phyloP scores from a whole-genome alignment of 2,113 vertebrate species.

The Zosterops borbonicus region DNA sequence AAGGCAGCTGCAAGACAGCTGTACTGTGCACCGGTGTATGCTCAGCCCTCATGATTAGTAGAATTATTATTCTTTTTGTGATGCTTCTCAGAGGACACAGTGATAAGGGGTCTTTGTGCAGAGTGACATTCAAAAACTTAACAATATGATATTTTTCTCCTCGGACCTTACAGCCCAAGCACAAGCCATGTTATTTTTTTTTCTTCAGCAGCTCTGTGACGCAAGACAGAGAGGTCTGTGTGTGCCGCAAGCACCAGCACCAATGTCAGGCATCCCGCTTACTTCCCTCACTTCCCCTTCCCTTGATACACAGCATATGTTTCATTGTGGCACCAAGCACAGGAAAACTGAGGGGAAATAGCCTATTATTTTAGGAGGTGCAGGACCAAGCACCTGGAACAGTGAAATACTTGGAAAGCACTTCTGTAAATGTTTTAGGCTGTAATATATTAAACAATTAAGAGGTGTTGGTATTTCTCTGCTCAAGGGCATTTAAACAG shows the following conservation, averaged over 20 bases:
- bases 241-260: neutral
- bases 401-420: slow-evolving; percentile 53
- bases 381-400: slow-evolving; percentile 50
- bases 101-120: neutral
- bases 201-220: neutral
- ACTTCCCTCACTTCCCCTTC: slow-evolving; percentile 23
- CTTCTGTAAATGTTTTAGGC: slow-evolving; percentile 41
- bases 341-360: slow-evolving; percentile 34
- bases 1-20: neutral
- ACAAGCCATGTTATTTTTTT: neutral
- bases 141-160: neutral
- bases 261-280: neutral
- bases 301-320: neutral
- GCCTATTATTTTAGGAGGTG: slow-evolving; percentile 54
- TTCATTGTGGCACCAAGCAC: slow-evolving; percentile 1
- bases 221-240: neutral
- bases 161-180: neutral
- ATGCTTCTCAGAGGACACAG: neutral
- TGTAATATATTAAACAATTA: slow-evolving; percentile 56
- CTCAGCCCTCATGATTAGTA: neutral
- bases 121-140: neutral
- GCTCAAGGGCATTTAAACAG: slow-evolving; percentile 21
- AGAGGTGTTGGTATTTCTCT: slow-evolving; percentile 55
- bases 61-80: neutral
- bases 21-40: neutral